Evolutionary conservation across 2,888 invertebrate genomes (phyloP), one percentile per base, ranked within the genome.

Genomic region (Griposia aprilina): DNA sequence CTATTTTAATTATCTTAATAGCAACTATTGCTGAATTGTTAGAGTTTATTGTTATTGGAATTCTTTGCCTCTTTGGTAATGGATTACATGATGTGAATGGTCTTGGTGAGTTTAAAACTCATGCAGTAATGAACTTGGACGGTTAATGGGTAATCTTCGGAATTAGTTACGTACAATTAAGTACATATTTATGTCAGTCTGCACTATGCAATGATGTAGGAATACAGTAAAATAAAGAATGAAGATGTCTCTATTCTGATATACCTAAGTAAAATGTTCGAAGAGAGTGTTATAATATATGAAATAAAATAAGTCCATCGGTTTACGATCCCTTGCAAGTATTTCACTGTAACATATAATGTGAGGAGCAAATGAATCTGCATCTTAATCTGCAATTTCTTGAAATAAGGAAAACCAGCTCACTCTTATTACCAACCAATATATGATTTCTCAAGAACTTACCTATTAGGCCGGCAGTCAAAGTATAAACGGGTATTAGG

Each of bases 121-220:
- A 80, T 55, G 74, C 67, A 74, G 78, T 82, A 74, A 74, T 87
- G 82, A 87, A 86, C 84, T 86, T 82, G 84, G 67, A 72, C n/a
- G 13, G 45, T 45, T 73, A 52, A 52, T 66, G 48, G 55, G 23
- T 20, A 41, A 57, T 78, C 15, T 60, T 66, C 11, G 11, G 20
- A 76, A 63, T 83, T 74, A 8, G 55, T 76, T 74, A 74, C 57
- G n/a, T 59, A 45, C 23, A 55, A 65, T 71, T 63, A 41, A 48
- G 41, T 72, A 36, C 23, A n/a, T 52, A 52, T 52, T 23, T 17
- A 36, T 15, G 52, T 26, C 30, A 55, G n/a, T 74, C 17, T 55
- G 13, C 48, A 63, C 48, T 67, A n/a, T 62, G 26, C 17, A 4
- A 26, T 67, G 30, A 71, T 74, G 13, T 65, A 23, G 20, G n/a